Evolutionary conservation across 2,113 vertebrate genomes (phyloP).

Genomic region (Microcebus tavaratra): DNA sequence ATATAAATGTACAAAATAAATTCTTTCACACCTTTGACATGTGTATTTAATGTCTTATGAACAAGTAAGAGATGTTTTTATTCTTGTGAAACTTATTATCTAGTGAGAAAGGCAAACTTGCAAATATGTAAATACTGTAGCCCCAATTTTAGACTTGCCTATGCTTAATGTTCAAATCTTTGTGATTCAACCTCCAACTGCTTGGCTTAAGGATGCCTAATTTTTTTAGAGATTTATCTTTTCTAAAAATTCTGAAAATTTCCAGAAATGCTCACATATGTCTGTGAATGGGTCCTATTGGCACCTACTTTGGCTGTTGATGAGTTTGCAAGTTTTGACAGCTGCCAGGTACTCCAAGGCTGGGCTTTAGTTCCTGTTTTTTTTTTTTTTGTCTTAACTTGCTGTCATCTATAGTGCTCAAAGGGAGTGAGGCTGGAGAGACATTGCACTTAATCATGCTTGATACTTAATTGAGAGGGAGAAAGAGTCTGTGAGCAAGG

Average conservation of each 20-base stretch:
- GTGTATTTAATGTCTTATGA: not conserved
- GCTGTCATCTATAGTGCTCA: not conserved
- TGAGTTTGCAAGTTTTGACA: not conserved
- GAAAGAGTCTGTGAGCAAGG: not conserved
- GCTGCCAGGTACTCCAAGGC: not conserved
- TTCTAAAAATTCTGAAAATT: not conserved
- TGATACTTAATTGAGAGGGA: not conserved
- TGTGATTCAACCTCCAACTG: not conserved
- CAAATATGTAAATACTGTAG: not conserved
- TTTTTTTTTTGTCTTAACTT: not conserved
- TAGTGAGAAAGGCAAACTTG: not conserved
- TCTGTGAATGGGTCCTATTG: not conserved
- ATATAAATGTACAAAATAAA: slow-evolving; percentile 1
- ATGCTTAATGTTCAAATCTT: not conserved
- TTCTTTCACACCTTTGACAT: not conserved
- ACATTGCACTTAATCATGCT: not conserved
- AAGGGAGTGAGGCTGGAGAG: not conserved
- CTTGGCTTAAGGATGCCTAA: not conserved
- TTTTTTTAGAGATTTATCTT: not conserved
- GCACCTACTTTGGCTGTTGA: not conserved
- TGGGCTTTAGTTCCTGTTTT: not conserved
- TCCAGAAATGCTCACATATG: not conserved
- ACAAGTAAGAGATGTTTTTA: not conserved
- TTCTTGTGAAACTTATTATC: not conserved
- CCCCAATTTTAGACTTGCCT: not conserved